Conservation (phyloP, 2,888 invertebrate species). For the Salpingus planirostris region DNA sequence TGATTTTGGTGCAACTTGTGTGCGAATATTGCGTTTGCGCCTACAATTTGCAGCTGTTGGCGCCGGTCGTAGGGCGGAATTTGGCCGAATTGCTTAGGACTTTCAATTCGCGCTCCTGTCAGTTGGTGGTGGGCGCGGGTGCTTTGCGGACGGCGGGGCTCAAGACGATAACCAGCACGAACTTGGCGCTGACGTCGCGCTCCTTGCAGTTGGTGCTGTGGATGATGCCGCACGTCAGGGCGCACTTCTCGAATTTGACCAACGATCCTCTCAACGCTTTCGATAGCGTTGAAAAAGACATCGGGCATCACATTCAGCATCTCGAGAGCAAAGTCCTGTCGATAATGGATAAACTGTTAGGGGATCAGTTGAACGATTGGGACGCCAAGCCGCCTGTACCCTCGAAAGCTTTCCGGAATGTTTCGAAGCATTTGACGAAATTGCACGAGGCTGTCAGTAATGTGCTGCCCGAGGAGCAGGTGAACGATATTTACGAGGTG, state of each 20-base stretch:
- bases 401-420: constrained; percentile 78
- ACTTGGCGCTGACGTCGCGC: constrained; percentile 78
- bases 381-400: constrained; percentile 93
- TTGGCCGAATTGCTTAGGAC: constrained; percentile 82
- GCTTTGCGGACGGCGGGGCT: constrained; percentile 90
- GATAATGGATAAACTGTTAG: constrained; percentile 80
- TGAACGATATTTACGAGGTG: constrained; percentile 48
- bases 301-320: constrained; percentile 83
- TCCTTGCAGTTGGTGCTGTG: constrained; percentile 74
- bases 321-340: constrained; percentile 84
- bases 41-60: constrained; percentile 66
- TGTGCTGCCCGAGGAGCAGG: constrained; percentile 71
- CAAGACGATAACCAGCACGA: constrained; percentile 90
- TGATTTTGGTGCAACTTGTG: constrained; percentile 82
- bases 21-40: constrained; percentile 85
- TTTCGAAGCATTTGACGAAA: constrained; percentile 82
- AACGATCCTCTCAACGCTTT: constrained; percentile 49
- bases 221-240: constrained; percentile 64
- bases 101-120: constrained; percentile 83
- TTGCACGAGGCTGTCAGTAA: constrained; percentile 84
- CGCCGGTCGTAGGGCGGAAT: constrained; percentile 72
- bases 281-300: constrained; percentile 67
- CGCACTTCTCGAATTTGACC: constrained; percentile 56
- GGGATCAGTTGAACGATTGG: constrained; percentile 77
- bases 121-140: constrained; percentile 92